A percentile compares a stretch with the other conserved stretches of the same genome.
These are phyloP conservation scores for Trichopria drosophilae DNA, from an alignment of 2,888 invertebrate genomes.

Conservation along the genomic window DNA sequence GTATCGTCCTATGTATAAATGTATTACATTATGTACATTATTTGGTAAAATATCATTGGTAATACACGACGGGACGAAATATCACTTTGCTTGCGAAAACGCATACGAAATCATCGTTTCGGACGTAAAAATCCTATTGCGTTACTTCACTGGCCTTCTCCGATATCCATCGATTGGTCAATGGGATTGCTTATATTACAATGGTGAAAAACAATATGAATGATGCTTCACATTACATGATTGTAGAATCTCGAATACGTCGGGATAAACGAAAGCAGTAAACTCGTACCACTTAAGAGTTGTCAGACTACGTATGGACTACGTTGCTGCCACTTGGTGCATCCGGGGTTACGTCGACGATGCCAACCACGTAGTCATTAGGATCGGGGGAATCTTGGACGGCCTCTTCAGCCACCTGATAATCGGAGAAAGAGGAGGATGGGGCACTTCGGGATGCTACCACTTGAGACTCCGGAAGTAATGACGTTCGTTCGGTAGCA, in stretches of 20 bases:
- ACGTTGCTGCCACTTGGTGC: constrained; percentile 38
- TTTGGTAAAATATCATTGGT: constrained; percentile 49
- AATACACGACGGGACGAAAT: constrained; percentile 34
- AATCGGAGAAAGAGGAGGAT: constrained; percentile 36
- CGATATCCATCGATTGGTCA: constrained; percentile 3
- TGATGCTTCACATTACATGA: too few species aligned
- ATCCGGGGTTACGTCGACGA: constrained; percentile 40
- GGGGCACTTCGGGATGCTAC: constrained; percentile 41
- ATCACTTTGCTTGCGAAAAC: constrained; percentile 28
- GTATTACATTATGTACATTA: constrained; percentile 46
- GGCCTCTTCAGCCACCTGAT: constrained; percentile 40
- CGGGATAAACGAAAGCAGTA: too few species aligned
- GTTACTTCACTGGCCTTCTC: constrained; percentile 8
- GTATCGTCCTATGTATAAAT: constrained; percentile 40
- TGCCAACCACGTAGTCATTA: constrained; percentile 34
- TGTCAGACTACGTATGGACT: constrained; percentile 40
- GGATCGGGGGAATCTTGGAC: constrained; percentile 38
- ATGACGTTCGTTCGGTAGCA: constrained; percentile 52
- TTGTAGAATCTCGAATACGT: too few species aligned
- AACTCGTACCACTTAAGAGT: neutral
- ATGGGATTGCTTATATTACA: constrained; percentile 14
- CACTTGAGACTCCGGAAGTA: constrained; percentile 46
- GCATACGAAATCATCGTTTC: constrained; percentile 23
- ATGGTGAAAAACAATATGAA: too few species aligned
- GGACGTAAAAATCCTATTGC: constrained; percentile 32